These are phyloP conservation scores for Stegastes partitus DNA, from an alignment of 2,113 vertebrate genomes.

Conservation along the genomic window DNA sequence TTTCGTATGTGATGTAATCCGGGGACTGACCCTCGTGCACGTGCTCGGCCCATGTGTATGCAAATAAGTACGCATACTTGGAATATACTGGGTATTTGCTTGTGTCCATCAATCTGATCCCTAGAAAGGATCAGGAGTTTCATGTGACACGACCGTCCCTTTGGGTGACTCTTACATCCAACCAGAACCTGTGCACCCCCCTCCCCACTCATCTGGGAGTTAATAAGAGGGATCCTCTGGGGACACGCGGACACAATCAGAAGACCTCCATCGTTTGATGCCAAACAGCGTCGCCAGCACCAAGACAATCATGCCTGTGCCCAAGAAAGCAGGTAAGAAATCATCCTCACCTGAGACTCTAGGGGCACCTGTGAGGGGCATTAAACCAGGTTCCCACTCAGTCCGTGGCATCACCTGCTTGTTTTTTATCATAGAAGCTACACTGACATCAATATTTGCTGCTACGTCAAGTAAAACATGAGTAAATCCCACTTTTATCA, in stretches of 20 bases:
- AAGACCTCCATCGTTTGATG: conserved; percentile 20
- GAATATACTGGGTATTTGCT: conserved; percentile 48
- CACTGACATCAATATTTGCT: neutral
- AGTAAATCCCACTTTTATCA: neutral
- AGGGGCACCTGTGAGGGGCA: too few relatives aligned
- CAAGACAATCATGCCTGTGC: conserved; percentile 72
- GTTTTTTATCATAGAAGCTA: too few relatives aligned
- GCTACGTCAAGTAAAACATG: neutral
- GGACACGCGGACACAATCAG: conserved; percentile 20
- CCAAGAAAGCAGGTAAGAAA: conserved; percentile 80
- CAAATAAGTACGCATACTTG: conserved; percentile 41
- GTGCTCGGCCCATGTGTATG: conserved; percentile 48
- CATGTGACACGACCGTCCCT: conserved; percentile 66
- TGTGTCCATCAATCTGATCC: conserved; percentile 53
- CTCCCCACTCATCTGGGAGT: conserved; percentile 50
- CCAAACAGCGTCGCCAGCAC: conserved; percentile 34
- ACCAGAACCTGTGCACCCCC: conserved; percentile 38
- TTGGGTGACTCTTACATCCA: conserved; percentile 44
- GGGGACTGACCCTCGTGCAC: neutral
- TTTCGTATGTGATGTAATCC: neutral
- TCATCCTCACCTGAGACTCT: neutral
- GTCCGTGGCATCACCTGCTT: too few relatives aligned
- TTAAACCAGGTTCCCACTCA: too few relatives aligned
- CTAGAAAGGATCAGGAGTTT: conserved; percentile 60
- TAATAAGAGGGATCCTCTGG: conserved; percentile 77